Base-by-base conservation (phyloP, 1,140 invertebrate genomes). In the Orussus abietinus region DNA sequence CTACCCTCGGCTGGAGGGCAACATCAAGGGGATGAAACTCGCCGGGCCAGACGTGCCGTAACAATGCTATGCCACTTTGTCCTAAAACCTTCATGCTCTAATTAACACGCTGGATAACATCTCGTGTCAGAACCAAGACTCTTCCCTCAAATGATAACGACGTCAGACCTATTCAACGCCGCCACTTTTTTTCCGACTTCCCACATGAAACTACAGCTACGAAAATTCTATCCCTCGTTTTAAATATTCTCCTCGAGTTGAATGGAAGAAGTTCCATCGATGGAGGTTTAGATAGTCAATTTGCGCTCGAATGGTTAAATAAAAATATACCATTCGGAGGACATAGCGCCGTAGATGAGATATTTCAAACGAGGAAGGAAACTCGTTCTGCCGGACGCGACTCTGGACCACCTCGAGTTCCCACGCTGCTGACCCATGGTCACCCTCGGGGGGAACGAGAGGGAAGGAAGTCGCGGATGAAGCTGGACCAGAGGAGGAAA, bases 391-490 rank as follows among this genome's bases (percentile, higher is more conserved):
- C 51, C 12, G 35, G 36, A 42, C 45, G 42, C 43, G 18, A 38
- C 46, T 47, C 49, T 46, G 54, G 53, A 57, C 55, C 55, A 59
- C 55, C 40, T 26, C n/a, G 42, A 3, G 47, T 68, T 69, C 66
- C 68, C 66, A 69, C 66, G 66, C 38, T 53, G 38, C 50, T 45
- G 53, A 47, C 51, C 55, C 45, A 53, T 55, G 41, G 42, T 51
- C 40, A 47, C 55, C 53, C 50, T 51, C 33, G 22, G 37, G 28
- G 45, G 32, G 40, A 22, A 28, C 42, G 26, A 36, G 42, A 53
- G 42, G 53, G 43, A 36, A 51, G 42, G 32, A 13, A 42, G 34
- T 26, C 25, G n/a, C 6, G 31, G 15, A 26, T 19, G 45, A 47
- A 30, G 22, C 19, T 4, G n/a, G 26, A n/a, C n/a, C n/a, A n/a